A percentile compares a stretch with the other conserved stretches of the same genome.
phyloP scores from a whole-genome alignment of 2,113 vertebrate species.

The Oreochromis aureus region DNA sequence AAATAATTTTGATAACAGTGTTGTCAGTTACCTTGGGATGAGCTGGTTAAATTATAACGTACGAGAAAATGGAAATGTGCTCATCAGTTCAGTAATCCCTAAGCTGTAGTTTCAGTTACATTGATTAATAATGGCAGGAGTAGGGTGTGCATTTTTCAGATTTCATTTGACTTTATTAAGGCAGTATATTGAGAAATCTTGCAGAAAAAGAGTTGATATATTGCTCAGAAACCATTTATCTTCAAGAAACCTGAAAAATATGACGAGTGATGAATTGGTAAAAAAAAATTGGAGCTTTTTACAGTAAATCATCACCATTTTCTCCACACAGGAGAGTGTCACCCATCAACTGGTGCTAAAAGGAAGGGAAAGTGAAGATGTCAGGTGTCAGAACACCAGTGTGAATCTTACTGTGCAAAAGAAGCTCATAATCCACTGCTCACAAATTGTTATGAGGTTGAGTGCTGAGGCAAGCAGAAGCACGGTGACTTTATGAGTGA shows the following conservation, averaged over 20 bases:
- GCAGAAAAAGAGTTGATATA: background rate
- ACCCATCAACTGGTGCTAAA: background rate
- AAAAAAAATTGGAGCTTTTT: background rate
- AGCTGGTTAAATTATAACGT: background rate
- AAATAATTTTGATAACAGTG: background rate
- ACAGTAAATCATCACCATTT: background rate
- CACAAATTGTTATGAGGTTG: conserved; percentile 63
- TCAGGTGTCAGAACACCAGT: conserved; percentile 25
- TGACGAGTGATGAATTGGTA: background rate
- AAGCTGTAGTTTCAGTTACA: background rate
- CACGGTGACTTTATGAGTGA: conserved; percentile 40
- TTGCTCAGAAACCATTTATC: background rate
- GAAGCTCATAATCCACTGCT: conserved; percentile 66
- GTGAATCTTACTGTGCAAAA: conserved; percentile 39
- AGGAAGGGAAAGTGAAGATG: conserved; percentile 14
- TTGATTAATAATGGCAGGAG: background rate
- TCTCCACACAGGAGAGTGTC: background rate
- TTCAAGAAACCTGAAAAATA: background rate
- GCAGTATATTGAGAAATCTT: background rate
- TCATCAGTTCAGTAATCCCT: background rate
- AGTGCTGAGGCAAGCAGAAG: conserved; percentile 58
- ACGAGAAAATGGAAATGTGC: background rate
- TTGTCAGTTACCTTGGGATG: background rate
- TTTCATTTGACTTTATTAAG: background rate
- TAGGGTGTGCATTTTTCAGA: background rate